Base-by-base conservation (phyloP, 2,113 vertebrate species). In the Edolisoma coerulescens region DNA sequence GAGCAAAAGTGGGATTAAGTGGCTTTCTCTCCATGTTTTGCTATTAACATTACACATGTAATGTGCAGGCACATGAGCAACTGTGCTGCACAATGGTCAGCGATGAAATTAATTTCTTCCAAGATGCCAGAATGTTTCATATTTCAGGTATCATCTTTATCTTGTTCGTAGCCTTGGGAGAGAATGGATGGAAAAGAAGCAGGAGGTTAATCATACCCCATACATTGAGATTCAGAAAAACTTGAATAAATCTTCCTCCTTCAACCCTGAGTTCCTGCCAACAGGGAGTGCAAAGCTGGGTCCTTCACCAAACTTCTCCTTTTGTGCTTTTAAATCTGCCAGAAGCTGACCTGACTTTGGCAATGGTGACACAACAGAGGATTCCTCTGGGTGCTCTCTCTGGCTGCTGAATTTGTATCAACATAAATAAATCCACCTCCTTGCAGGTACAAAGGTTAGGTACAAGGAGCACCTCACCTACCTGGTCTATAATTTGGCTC, bases 1-100 rank as follows among this genome's bases (percentile, higher is more conserved):
- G 86, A 96, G 65, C 69, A 84, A 18, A 90, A 89, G 37, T 33
- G 61, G 73, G 88, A 94, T 94, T 94, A 94, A 97, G 83, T 32
- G 82, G 73, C 76, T 95, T 96, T 96, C 76, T 89, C 73, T 81
- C 76, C 44, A 47, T 84, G 83, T 90, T 93, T 96, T 71, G 57
- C 84, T 92, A 94, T 92, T 89, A 86, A 39, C 21, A 73, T 87
- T 84, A 90, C 78, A 79, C 65, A 82, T 71, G 93, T 86, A 94
- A 90, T 39, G 79, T 26, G 44, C 49, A 92, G 81, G 39, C 88
- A 84, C 93, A 90, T 33, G 71, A 75, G 57, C 85, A 96, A 90
- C 76, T 75, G 73, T 61, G 85, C 90, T 93, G 73, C 86, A 82
- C 47, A 81, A 49, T 24, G 17, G 20, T 41, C 85, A 76, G 37